Evolutionary conservation across 2,888 invertebrate species (phyloP), one percentile per base, ranked within the genome.

Genomic region (Scaptomyza reducta): DNA sequence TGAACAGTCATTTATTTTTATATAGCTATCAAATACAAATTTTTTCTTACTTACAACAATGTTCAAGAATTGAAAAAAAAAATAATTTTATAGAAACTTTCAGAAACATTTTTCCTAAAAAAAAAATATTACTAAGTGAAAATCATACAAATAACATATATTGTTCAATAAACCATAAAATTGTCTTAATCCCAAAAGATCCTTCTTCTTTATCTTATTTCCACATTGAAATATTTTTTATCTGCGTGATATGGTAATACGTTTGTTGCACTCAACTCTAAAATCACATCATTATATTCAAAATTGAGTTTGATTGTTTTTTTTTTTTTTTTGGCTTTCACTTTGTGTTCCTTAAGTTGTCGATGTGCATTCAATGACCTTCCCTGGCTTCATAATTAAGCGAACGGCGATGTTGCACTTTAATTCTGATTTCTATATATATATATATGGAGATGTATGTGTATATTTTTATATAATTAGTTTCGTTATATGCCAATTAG

Each of bases 401-500:
- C 38, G 42, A 46, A 40, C 58, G 49, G 47, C 57, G 45, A 33
- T 41, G 49, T 46, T 62, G 46, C 57, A 70, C 53, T 69, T 61
- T 44, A 53, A 64, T 65, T 70, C 56, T 84, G 65, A 68, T 74
- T 33, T 49, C 18, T 49, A 31, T 46, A 31, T 22, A 22, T 11
- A 33, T 31, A 16, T 3, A 49, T 22, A 9, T 33, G n/a, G 18
- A n/a, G 33, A 13, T 22, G 3, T 22, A 49, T 22, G n/a, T 33
- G n/a, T 33, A n/a, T 47, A 13, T 22, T 22, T 22, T 22, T 33
- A 13, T 18, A 77, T 88, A 85, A 85, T 85, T 86, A 74, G 71
- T 46, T 81, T 61, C 57, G 88, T 81, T 88, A 85, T 85, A 85
- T 85, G 77, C 85, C 85, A 85, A 85, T 85, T 85, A 85, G 75